phyloP scores from a whole-genome alignment of 2,888 invertebrate genomes.

The Callimorpha dominula region DNA sequence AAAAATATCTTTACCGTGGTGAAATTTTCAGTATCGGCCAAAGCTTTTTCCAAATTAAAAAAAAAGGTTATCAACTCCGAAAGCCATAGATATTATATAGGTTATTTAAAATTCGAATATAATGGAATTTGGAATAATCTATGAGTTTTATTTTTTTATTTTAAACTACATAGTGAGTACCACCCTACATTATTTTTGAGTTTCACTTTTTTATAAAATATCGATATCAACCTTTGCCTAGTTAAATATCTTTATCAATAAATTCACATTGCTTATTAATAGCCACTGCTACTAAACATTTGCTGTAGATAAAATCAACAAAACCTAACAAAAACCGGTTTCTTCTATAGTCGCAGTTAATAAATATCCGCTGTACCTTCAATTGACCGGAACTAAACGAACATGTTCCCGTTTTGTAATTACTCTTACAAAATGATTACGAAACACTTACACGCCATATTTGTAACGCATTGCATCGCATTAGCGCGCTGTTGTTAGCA shows the following conservation, averaged over 20 bases:
- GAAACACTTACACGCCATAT: constrained; percentile 58
- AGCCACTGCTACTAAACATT: not conserved
- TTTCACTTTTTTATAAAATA: too few relatives aligned
- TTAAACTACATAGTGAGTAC: too few relatives aligned
- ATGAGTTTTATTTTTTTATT: too few relatives aligned
- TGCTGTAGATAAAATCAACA: not conserved
- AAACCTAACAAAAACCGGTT: not conserved
- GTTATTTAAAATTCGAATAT: too few relatives aligned
- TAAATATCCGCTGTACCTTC: constrained; percentile 45
- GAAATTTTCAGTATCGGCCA: too few relatives aligned
- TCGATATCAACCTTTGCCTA: too few relatives aligned
- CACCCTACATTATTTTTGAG: too few relatives aligned
- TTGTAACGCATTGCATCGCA: constrained; percentile 18
- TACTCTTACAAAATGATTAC: constrained; percentile 30
- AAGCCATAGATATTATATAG: too few relatives aligned
- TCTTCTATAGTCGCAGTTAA: constrained; percentile 17
- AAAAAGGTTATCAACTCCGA: too few relatives aligned
- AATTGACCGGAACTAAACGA: constrained; percentile 48
- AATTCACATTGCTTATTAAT: not conserved
- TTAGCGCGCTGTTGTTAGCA: constrained; percentile 27
- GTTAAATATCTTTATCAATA: not conserved
- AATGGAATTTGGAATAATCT: too few relatives aligned
- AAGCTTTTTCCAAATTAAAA: too few relatives aligned
- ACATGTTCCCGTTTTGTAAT: constrained; percentile 44
- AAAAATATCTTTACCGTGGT: too few relatives aligned